phyloP scores from a whole-genome alignment of 2,888 invertebrate species.

The Uropetala carovei region DNA sequence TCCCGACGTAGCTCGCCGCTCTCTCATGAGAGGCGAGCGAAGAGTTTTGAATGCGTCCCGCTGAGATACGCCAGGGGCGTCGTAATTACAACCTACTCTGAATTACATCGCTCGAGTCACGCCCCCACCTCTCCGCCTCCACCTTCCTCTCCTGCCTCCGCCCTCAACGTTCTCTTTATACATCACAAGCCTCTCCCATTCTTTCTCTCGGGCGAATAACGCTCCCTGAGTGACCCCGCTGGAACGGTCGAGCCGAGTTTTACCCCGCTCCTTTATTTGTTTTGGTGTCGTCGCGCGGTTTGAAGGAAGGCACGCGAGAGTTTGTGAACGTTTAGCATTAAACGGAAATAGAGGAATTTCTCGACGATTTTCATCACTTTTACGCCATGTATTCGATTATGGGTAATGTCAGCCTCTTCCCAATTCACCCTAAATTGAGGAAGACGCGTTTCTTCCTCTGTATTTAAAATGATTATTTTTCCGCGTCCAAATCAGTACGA shows the following conservation, averaged over 20 bases:
- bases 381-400: too few relatives aligned
- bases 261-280: constrained; percentile 19
- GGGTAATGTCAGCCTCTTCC: too few relatives aligned
- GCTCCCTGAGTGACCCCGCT: neutral
- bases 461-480: too few relatives aligned
- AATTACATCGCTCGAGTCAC: constrained; percentile 6
- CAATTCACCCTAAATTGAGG: too few relatives aligned
- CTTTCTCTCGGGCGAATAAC: neutral
- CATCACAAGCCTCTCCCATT: too few relatives aligned
- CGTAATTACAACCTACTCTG: constrained; percentile 31
- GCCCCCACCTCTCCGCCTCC: neutral
- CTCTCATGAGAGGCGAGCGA: neutral
- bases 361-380: too few relatives aligned
- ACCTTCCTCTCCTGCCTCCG: neutral
- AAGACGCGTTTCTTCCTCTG: too few relatives aligned
- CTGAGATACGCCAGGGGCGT: constrained; percentile 26
- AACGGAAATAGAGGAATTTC: too few relatives aligned
- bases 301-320: neutral
- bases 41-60: constrained; percentile 27
- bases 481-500: too few relatives aligned
- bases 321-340: too few relatives aligned
- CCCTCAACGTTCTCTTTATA: too few relatives aligned
- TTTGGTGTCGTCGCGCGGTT: neutral
- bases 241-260: neutral
- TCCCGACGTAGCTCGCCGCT: neutral